phyloP scores from a whole-genome alignment of 2,797 vertebrate species.

The Phaenicophaeus curvirostris region DNA sequence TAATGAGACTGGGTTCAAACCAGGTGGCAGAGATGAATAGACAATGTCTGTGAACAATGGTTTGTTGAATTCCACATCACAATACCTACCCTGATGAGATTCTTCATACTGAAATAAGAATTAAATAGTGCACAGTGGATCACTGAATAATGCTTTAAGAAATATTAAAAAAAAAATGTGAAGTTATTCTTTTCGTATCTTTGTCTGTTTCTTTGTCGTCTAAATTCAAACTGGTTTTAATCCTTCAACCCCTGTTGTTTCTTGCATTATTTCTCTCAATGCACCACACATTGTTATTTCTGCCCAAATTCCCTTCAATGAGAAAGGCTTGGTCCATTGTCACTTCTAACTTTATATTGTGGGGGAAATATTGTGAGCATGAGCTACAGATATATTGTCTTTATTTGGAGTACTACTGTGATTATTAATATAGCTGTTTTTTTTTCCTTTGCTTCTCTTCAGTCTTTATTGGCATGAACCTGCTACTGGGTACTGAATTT shows the following conservation, averaged over 20 bases:
- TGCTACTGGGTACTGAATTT: conserved; percentile 2
- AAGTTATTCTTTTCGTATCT: conserved; percentile 48
- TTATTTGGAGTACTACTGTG: background rate
- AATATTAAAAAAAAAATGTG: conserved; percentile 17
- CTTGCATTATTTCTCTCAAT: conserved; percentile 44
- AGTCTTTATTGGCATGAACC: conserved; percentile 16
- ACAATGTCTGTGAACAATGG: background rate
- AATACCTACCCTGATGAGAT: conserved; percentile 38
- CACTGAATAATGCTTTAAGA: conserved; percentile 41
- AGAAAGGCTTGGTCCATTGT: conserved; percentile 37
- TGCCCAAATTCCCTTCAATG: conserved; percentile 67
- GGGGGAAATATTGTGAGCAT: background rate
- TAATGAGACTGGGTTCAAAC: conserved; percentile 39
- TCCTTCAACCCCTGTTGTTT: conserved; percentile 62
- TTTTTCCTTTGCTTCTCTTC: conserved; percentile 6
- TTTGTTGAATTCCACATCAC: conserved; percentile 40
- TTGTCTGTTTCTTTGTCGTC: conserved; percentile 49
- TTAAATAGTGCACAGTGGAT: conserved; percentile 24
- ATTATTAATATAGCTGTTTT: conserved; percentile 35
- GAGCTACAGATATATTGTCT: background rate
- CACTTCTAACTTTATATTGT: conserved; percentile 4
- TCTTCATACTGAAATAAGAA: conserved; percentile 31
- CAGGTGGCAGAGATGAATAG: conserved; percentile 58
- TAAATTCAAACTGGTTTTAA: conserved; percentile 56
- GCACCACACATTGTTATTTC: conserved; percentile 60